These are phyloP conservation scores for Monodelphis domestica DNA, from an alignment of 2,797 vertebrate genomes.

Conservation along the genomic window DNA sequence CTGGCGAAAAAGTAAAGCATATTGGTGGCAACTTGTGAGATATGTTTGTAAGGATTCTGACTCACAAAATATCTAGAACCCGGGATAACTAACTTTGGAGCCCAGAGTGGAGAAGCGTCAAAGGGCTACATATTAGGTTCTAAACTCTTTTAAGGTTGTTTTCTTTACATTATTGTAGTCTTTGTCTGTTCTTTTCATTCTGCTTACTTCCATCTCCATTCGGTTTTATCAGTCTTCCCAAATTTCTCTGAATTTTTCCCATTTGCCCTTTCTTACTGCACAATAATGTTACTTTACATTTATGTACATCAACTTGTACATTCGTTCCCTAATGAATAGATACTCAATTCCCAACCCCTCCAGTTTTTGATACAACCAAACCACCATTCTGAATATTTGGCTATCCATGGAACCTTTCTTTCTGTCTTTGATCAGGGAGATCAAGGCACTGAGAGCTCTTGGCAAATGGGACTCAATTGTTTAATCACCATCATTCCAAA, in stretches of 20 bases:
- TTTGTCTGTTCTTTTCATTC: background rate
- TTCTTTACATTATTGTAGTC: background rate
- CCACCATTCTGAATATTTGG: background rate
- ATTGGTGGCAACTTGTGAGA: background rate
- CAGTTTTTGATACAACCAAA: background rate
- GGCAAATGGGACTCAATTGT: background rate
- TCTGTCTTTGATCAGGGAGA: background rate
- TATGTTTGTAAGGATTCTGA: background rate
- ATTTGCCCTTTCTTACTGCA: background rate
- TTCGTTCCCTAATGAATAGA: background rate
- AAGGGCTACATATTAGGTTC: background rate
- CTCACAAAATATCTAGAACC: background rate
- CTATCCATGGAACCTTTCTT: too few species aligned
- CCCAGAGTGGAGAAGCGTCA: too few species aligned
- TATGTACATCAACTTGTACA: background rate
- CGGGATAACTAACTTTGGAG: background rate
- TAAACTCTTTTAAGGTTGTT: background rate
- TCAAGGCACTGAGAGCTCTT: background rate
- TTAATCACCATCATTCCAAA: background rate
- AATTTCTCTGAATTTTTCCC: background rate
- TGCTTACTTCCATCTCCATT: background rate
- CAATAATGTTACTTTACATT: background rate
- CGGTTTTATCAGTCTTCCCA: background rate
- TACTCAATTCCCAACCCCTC: too few species aligned
- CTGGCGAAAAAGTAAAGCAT: background rate